Evolutionary conservation across 2,113 vertebrate genomes (phyloP).

Genomic region (Trinectes maculatus): DNA sequence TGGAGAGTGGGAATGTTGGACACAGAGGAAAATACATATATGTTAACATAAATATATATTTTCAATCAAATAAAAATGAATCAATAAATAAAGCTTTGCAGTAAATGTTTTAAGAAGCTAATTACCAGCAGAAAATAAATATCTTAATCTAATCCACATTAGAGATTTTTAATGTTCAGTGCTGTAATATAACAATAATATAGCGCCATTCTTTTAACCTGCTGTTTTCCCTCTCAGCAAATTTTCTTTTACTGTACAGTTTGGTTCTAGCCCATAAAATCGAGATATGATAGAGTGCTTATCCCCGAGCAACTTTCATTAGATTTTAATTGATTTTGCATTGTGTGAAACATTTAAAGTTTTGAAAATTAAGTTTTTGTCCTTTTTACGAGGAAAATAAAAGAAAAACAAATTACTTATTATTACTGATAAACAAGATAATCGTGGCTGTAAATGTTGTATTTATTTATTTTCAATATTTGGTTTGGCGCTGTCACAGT

Average conservation of each 20-base stretch:
- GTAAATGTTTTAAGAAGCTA: background rate
- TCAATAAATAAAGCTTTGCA: background rate
- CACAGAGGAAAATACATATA: too few species aligned
- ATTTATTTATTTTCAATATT: too few species aligned
- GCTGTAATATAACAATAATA: background rate
- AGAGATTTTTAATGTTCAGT: background rate
- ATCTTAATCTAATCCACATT: background rate
- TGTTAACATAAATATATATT: background rate
- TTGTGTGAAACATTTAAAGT: background rate
- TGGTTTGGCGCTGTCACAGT: background rate
- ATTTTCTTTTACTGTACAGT: background rate
- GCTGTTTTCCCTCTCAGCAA: background rate
- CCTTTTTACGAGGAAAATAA: too few species aligned
- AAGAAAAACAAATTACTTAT: background rate
- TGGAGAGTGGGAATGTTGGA: too few species aligned
- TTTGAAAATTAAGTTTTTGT: background rate
- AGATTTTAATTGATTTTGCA: background rate
- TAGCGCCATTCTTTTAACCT: too few species aligned
- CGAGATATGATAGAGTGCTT: background rate
- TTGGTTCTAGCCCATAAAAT: background rate
- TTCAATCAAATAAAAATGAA: background rate
- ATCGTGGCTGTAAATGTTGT: too few species aligned
- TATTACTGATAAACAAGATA: too few species aligned
- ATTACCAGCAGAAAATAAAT: background rate
- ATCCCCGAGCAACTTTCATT: background rate